A percentile compares a stretch with the other conserved stretches of the same genome.
phyloP scores from a whole-genome alignment of 2,113 vertebrate species.

The Alaudala cheleensis region DNA sequence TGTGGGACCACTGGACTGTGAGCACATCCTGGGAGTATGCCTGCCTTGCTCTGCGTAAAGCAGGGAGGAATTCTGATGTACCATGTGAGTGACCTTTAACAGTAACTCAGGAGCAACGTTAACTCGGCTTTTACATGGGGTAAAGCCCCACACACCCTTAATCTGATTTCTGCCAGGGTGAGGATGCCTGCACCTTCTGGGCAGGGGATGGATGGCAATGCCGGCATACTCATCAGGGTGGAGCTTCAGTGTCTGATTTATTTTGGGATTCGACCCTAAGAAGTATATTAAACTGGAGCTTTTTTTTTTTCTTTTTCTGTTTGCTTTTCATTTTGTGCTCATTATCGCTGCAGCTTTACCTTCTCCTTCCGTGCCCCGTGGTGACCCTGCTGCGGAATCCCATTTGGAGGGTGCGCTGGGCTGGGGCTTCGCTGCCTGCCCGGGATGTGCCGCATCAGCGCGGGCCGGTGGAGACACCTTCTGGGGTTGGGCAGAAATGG shows the following conservation, averaged over 20 bases:
- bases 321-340: not conserved
- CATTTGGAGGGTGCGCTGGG: not conserved
- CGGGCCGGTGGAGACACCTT: constrained; percentile 63
- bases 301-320: not conserved
- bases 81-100: not conserved
- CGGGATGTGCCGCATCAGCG: not conserved
- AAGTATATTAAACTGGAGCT: not conserved
- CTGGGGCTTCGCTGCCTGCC: not conserved
- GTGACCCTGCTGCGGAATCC: not conserved
- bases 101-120: not conserved
- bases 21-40: not conserved
- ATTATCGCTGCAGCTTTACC: not conserved
- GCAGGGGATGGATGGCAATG: not conserved
- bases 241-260: not conserved
- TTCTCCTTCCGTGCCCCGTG: not conserved
- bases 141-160: not conserved
- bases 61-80: not conserved
- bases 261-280: not conserved
- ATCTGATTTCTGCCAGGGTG: not conserved
- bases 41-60: fast-evolving
- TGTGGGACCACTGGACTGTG: not conserved
- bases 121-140: not conserved
- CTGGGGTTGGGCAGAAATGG: constrained; percentile 52
- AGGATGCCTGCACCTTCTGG: not conserved
- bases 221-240: fast-evolving